Conservation (phyloP, 2,797 vertebrate species). For the Geotrypetes seraphini region DNA sequence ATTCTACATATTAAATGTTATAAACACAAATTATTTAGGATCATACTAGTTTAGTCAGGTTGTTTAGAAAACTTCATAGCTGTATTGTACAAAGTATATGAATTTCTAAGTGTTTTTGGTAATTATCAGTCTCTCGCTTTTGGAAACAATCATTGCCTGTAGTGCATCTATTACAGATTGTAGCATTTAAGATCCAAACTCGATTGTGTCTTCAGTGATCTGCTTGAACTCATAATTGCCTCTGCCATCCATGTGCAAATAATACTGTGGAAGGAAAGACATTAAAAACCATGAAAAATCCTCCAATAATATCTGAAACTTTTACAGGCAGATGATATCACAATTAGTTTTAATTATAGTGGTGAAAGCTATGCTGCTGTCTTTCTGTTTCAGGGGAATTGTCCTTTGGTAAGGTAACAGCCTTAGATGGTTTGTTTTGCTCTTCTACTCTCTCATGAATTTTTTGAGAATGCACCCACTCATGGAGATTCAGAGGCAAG, state of each 20-base stretch:
- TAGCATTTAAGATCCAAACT: slow-evolving; percentile 82
- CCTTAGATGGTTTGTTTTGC: too few relatives aligned
- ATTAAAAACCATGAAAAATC: too few relatives aligned
- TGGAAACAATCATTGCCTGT: too few relatives aligned
- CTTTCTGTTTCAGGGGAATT: too few relatives aligned
- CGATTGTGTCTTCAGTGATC: slow-evolving; percentile 89
- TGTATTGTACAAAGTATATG: slow-evolving; percentile 38
- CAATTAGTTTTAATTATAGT: too few relatives aligned
- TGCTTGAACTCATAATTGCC: slow-evolving; percentile 92
- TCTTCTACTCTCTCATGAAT: too few relatives aligned
- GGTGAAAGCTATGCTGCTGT: too few relatives aligned
- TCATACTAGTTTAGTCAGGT: slow-evolving; percentile 39
- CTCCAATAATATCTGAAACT: too few relatives aligned
- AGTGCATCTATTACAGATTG: slow-evolving; percentile 14
- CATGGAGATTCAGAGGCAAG: too few relatives aligned
- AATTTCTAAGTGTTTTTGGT: slow-evolving; percentile 21
- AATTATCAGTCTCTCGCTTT: slow-evolving; percentile 25
- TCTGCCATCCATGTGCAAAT: slow-evolving; percentile 95
- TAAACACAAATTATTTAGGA: slow-evolving; percentile 32
- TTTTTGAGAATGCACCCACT: too few relatives aligned
- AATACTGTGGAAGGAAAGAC: slow-evolving; percentile 56
- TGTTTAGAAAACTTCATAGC: slow-evolving; percentile 41
- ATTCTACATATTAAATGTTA: slow-evolving; percentile 54
- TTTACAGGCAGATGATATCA: too few relatives aligned
- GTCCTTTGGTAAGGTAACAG: too few relatives aligned